A percentile compares a stretch with the other conserved stretches of the same genome.
Conservation (phyloP, 2,113 vertebrate genomes). For the Pogonocichla stellata region DNA sequence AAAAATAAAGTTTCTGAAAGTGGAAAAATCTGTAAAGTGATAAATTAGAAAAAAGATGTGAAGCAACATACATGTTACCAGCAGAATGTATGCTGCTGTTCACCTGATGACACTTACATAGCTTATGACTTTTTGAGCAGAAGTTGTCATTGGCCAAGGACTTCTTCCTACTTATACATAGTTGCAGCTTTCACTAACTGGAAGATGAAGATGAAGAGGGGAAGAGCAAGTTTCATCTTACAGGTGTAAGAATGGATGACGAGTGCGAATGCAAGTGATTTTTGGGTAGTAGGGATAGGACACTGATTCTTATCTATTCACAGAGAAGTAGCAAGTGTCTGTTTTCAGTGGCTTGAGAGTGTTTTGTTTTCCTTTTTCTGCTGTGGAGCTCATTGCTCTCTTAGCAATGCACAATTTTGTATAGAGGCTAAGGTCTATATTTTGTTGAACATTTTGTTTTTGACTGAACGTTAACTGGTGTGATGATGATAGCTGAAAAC, state of each 20-base stretch:
- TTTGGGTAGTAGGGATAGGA: neutral
- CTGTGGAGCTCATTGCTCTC: neutral
- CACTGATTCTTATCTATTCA: neutral
- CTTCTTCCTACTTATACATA: neutral
- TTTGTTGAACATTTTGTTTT: neutral
- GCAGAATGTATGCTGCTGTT: neutral
- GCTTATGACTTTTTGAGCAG: neutral
- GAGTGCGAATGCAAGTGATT: rapidly evolving
- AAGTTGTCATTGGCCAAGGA: neutral
- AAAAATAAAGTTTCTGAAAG: neutral
- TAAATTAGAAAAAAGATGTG: neutral
- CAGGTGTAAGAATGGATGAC: neutral
- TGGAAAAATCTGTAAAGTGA: neutral
- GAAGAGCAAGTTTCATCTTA: neutral
- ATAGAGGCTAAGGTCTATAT: neutral
- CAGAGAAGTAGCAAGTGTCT: neutral
- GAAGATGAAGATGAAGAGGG: neutral
- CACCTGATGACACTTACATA: neutral
- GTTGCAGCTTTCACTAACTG: neutral
- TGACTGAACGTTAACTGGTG: rapidly evolving
- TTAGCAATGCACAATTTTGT: neutral
- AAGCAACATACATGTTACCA: neutral
- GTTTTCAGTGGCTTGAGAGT: neutral
- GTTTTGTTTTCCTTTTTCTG: neutral
- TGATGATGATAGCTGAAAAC: neutral